Percentiles rank a stretch among this genome's conserved stretches.
phyloP scores from a whole-genome alignment of 2,113 vertebrate genomes.

The Ceuthmochares aereus region DNA sequence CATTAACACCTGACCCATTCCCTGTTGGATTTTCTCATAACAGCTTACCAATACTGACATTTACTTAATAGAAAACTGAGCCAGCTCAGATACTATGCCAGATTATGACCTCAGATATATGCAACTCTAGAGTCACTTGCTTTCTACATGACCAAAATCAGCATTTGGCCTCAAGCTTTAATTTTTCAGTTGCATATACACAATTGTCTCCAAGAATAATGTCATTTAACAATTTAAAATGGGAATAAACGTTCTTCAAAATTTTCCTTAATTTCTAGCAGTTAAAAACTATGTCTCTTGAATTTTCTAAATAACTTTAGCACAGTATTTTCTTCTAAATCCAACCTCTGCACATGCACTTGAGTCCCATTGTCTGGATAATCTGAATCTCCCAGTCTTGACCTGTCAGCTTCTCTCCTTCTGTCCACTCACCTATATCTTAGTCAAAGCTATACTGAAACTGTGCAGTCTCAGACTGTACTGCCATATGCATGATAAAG shows the following conservation, averaged over 20 bases:
- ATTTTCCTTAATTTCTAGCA: background rate
- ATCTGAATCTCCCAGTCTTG: background rate
- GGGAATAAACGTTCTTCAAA: background rate
- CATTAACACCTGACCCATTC: constrained; percentile 37
- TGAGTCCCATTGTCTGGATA: background rate
- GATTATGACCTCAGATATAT: constrained; percentile 50
- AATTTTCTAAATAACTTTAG: background rate
- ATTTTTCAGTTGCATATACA: background rate
- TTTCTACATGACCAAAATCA: constrained; percentile 35
- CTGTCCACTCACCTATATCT: background rate
- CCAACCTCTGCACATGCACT: background rate
- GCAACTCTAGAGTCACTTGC: background rate
- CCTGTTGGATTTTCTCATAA: background rate
- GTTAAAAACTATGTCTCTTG: background rate
- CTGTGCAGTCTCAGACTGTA: background rate
- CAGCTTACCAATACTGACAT: background rate
- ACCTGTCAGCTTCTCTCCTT: background rate
- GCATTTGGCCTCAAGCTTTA: background rate
- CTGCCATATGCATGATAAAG: background rate
- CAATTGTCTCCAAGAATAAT: constrained; percentile 34
- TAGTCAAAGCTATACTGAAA: background rate
- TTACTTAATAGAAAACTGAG: background rate
- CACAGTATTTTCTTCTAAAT: background rate
- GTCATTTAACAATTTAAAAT: background rate
- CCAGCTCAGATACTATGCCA: constrained; percentile 40